Evolutionary conservation across 2,888 invertebrate species (phyloP).

Genomic region (Stratiomys singularior): DNA sequence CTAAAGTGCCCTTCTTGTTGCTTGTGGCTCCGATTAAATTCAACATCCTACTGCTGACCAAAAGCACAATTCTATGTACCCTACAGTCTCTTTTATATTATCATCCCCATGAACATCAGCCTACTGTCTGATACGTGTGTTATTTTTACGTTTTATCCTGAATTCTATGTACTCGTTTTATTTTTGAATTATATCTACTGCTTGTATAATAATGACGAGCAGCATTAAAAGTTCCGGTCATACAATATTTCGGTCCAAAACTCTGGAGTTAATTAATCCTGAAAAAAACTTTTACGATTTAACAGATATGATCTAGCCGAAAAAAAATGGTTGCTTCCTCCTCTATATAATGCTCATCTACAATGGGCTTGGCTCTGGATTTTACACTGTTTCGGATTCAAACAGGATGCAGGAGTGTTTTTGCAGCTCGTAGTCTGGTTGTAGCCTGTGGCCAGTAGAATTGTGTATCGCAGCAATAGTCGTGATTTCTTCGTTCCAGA

Average conservation of each 20-base stretch:
- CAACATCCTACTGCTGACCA: too few species aligned
- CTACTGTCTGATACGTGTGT: too few species aligned
- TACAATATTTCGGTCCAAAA: background rate
- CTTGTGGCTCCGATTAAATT: too few species aligned
- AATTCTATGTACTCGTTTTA: too few species aligned
- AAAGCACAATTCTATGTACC: too few species aligned
- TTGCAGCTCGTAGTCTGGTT: background rate
- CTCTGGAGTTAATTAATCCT: conserved; percentile 26
- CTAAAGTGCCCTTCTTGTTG: too few species aligned
- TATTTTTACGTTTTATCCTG: too few species aligned
- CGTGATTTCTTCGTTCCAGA: background rate
- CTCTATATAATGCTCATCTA: background rate
- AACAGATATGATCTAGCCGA: conserved; percentile 21
- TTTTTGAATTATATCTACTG: too few species aligned
- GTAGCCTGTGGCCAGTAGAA: background rate
- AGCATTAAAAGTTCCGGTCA: background rate
- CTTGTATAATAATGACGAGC: background rate
- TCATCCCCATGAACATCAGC: too few species aligned
- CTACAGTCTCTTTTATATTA: too few species aligned
- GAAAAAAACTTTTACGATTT: conserved; percentile 8
- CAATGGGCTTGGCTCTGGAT: background rate
- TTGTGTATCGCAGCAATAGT: background rate
- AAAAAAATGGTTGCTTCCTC: background rate
- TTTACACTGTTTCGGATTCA: background rate
- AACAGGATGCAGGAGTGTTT: background rate